A percentile compares a stretch with the other conserved stretches of the same genome.
Evolutionary conservation across 2,888 invertebrate species (phyloP).

Genomic region (Zaprionus lineosus): DNA sequence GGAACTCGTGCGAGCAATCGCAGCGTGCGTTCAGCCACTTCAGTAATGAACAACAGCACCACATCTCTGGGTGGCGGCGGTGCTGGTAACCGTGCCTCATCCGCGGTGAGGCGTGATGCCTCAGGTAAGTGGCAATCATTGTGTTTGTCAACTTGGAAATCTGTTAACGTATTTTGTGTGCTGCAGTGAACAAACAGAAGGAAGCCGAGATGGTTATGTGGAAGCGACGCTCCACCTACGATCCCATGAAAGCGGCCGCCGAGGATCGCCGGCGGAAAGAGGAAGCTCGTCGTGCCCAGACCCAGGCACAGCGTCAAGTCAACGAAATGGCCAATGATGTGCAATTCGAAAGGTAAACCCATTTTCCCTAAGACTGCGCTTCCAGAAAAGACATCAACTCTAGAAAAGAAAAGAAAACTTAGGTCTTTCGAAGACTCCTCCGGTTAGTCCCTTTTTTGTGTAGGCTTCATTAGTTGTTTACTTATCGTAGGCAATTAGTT

Average conservation of each 20-base stretch:
- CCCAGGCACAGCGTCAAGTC: conserved; percentile 61
- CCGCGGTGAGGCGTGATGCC: conserved; percentile 78
- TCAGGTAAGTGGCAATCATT: conserved; percentile 67
- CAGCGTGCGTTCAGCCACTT: conserved; percentile 80
- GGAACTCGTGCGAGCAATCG: conserved; percentile 80
- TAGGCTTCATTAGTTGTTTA: too few species aligned
- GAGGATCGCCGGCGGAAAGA: conserved; percentile 89
- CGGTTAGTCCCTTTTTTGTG: conserved; percentile 10
- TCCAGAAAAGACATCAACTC: not conserved
- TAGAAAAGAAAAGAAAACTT: too few species aligned
- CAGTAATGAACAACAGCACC: conserved; percentile 77
- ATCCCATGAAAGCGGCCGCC: conserved; percentile 95
- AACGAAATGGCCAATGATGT: conserved; percentile 60
- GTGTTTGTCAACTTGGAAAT: not conserved
- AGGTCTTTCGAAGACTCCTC: conserved; percentile 16
- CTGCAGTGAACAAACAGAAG: conserved; percentile 86
- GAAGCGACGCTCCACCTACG: conserved; percentile 97
- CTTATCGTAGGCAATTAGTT: too few species aligned
- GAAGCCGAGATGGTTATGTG: conserved; percentile 96
- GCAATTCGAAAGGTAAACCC: conserved; percentile 78
- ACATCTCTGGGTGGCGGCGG: conserved; percentile 64
- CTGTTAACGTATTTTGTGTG: not conserved
- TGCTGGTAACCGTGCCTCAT: conserved; percentile 62
- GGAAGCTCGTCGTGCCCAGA: conserved; percentile 83
- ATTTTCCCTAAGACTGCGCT: conserved; percentile 4